Conservation (phyloP, 2,888 invertebrate species). For the Elegia similella region DNA sequence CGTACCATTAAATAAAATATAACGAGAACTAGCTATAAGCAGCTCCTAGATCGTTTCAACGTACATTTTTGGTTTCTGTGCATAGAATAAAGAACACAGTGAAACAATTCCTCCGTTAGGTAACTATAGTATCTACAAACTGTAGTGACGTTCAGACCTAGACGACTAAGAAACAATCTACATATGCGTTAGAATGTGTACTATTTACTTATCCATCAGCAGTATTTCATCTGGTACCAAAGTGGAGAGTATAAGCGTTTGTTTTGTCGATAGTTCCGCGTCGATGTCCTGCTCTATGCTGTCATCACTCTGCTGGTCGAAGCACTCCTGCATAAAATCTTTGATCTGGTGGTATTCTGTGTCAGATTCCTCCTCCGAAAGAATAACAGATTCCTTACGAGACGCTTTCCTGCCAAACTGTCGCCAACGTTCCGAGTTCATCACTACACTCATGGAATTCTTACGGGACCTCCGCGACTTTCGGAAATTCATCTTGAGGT, state of each 20-base stretch:
- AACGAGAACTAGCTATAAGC: no score
- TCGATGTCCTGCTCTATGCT: constrained; percentile 69
- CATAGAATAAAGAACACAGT: no score
- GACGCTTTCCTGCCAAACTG: constrained; percentile 47
- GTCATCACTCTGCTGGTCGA: constrained; percentile 48
- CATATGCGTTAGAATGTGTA: neutral
- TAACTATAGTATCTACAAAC: no score
- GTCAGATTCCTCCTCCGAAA: constrained; percentile 50
- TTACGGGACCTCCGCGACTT: constrained; percentile 48
- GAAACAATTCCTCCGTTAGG: no score
- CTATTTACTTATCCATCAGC: constrained; percentile 58
- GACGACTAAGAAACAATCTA: neutral
- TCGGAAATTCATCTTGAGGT: constrained; percentile 59
- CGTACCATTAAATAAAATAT: no score
- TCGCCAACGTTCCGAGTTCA: constrained; percentile 60
- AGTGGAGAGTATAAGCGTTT: constrained; percentile 75
- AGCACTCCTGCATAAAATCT: constrained; percentile 65
- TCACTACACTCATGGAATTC: constrained; percentile 51
- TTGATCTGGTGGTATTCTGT: constrained; percentile 49
- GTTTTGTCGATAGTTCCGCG: constrained; percentile 66
- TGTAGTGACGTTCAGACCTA: neutral
- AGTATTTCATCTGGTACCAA: constrained; percentile 81
- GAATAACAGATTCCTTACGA: constrained; percentile 35
- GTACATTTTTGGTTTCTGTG: no score
- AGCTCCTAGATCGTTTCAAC: no score